A percentile compares a stretch with the other conserved stretches of the same genome.
phyloP scores from a whole-genome alignment of 2,888 invertebrate species.

The Sturmia bella region DNA sequence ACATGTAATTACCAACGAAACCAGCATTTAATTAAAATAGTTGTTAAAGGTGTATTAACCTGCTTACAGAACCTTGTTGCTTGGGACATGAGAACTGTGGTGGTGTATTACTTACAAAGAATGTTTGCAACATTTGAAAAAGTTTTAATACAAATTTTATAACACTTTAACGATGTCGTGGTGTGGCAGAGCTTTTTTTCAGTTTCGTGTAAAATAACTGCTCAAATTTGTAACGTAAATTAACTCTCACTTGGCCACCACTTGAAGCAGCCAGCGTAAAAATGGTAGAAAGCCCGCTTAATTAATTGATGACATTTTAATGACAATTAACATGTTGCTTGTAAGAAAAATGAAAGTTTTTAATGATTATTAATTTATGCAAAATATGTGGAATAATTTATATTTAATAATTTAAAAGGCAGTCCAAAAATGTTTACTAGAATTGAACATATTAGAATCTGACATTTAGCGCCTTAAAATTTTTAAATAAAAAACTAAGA shows the following conservation, averaged over 20 bases:
- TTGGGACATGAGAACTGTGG: constrained; percentile 54
- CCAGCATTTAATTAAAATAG: constrained; percentile 63
- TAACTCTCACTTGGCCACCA: constrained; percentile 35
- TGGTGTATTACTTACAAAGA: constrained; percentile 24
- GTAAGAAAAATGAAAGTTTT: constrained; percentile 55
- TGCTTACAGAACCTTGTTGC: constrained; percentile 60
- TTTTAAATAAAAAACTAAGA: no score
- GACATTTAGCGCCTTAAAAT: no score
- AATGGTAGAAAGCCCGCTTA: constrained; percentile 8
- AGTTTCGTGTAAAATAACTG: constrained; percentile 2
- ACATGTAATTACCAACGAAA: constrained; percentile 9
- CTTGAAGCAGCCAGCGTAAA: not conserved
- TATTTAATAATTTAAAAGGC: no score
- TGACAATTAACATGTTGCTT: constrained; percentile 32
- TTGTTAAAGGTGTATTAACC: constrained; percentile 65
- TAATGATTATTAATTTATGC: constrained; percentile 23
- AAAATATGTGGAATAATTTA: no score
- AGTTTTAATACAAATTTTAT: no score
- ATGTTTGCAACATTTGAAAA: constrained; percentile 9
- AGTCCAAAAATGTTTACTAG: no score
- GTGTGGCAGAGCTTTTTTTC: not conserved
- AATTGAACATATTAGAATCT: no score
- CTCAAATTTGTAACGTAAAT: constrained; percentile 23
- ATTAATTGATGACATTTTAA: constrained; percentile 18
- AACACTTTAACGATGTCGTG: not conserved